Base-by-base conservation (phyloP, 2,113 vertebrate species). In the Nycticebus coucang region DNA sequence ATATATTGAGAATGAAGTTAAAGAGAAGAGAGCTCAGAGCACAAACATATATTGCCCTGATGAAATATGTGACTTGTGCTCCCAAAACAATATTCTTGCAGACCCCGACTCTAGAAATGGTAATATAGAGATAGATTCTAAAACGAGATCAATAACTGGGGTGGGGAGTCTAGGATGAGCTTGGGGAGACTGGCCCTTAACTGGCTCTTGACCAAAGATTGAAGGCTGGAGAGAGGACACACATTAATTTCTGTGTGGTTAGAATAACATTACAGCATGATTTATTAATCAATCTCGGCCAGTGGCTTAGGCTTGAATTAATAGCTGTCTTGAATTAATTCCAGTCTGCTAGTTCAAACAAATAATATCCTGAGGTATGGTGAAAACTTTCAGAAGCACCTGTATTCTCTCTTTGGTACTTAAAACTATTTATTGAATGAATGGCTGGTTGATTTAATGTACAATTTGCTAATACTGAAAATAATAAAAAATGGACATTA, bases 41-140 rank as follows among this genome's bases (percentile, higher is more conserved):
- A 57, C 50, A 93, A 60, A 60, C 28, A 50, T 41, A 80, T 6
- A 68, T 93, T 78, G 91, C 28, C 17, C 86, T 93, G 91, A 96
- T 92, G 83, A 94, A 95, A 84, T 91, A 75, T 68, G 60, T 83
- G 50, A 95, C 87, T 57, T 71, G 41, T 4, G 95, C 75, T 96
- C 94, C 91, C 64, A 68, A 95, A 96, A 95, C 89, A 93, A 89
- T 93, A 97, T 83, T 91, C 57, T 45, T 80, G 71, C 96, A 91
- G 69, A 89, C 78, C 87, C 55, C 72, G 94, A 60, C 77, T 93
- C 82, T 91, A 55, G 66, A 95, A 96, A 96, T 22, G 74, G 81
- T 69, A 91, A 95, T 66, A 95, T 1, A 79, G 86, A 95, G 86
- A 94, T 35, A 83, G 69, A 91, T 86, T 96, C 66, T 89, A n/a